phyloP scores from a whole-genome alignment of 2,113 vertebrate species.

The Cheilinus undulatus region DNA sequence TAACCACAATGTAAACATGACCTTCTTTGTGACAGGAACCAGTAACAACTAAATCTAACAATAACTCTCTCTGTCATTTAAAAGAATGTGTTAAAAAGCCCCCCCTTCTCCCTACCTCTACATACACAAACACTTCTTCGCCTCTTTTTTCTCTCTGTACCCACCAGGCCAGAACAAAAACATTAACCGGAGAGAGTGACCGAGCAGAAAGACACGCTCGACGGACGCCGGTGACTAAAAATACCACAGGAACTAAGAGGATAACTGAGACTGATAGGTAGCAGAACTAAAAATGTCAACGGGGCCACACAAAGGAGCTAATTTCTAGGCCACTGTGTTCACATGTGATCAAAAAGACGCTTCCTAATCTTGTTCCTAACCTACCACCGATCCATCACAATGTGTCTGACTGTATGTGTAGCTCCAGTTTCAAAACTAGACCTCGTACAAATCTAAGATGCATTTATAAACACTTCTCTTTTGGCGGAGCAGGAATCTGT shows the following conservation, averaged over 20 bases:
- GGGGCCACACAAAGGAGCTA: conserved; percentile 71
- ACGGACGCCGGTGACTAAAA: conserved; percentile 59
- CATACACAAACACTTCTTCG: conserved; percentile 38
- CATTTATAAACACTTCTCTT: conserved; percentile 70
- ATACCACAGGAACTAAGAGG: conserved; percentile 64
- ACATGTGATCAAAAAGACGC: conserved; percentile 69
- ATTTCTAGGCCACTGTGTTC: conserved; percentile 76
- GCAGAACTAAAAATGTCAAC: conserved; percentile 55
- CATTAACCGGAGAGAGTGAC: conserved; percentile 69
- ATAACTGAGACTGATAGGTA: conserved; percentile 63
- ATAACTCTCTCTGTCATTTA: conserved; percentile 53
- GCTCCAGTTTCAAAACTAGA: conserved; percentile 73
- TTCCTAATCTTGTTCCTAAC: conserved; percentile 70
- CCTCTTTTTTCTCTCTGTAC: conserved; percentile 45
- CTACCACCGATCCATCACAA: conserved; percentile 69
- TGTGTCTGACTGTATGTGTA: conserved; percentile 50
- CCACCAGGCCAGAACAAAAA: conserved; percentile 65
- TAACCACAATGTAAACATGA: conserved; percentile 75
- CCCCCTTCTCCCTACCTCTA: conserved; percentile 13
- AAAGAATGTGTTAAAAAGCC: conserved; percentile 61
- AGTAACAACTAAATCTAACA: conserved; percentile 74
- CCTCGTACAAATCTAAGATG: conserved; percentile 72
- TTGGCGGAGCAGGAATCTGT: conserved; percentile 69
- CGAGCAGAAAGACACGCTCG: conserved; percentile 45
- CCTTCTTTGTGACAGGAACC: conserved; percentile 71